phyloP scores from a whole-genome alignment of 2,797 vertebrate species.

The Parauchenoglanis ngamensis region DNA sequence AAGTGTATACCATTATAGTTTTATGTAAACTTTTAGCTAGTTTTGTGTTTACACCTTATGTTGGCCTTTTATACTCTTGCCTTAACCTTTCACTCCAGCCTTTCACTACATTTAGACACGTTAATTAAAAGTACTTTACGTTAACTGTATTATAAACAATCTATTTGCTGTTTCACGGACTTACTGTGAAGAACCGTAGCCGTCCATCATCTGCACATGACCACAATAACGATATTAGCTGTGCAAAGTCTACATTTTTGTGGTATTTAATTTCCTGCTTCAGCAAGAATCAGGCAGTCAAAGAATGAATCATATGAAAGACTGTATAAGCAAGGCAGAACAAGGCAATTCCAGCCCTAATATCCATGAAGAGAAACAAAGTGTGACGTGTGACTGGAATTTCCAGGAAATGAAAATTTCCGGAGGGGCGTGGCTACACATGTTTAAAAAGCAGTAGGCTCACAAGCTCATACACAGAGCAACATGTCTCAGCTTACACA shows the following conservation, averaged over 20 bases:
- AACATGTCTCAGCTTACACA: slow-evolving; percentile 59
- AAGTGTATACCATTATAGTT: neutral
- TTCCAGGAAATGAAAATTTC: neutral
- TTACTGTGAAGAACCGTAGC: neutral
- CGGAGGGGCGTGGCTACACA: neutral
- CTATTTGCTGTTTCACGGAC: neutral
- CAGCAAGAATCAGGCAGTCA: too few species aligned
- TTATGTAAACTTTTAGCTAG: neutral
- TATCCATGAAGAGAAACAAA: neutral
- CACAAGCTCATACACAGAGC: neutral
- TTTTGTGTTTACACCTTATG: neutral
- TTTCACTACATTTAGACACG: neutral
- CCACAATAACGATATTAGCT: neutral
- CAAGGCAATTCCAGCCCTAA: neutral
- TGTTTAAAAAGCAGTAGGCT: neutral
- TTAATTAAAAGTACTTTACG: neutral
- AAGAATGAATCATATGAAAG: neutral
- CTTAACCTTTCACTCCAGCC: neutral
- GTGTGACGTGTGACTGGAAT: neutral
- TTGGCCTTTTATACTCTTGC: neutral
- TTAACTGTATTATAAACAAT: neutral
- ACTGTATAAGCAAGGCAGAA: neutral
- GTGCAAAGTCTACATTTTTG: neutral
- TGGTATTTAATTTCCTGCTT: neutral
- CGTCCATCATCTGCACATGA: neutral